phyloP scores from a whole-genome alignment of 2,888 invertebrate species.

The Embidobia sp. region DNA sequence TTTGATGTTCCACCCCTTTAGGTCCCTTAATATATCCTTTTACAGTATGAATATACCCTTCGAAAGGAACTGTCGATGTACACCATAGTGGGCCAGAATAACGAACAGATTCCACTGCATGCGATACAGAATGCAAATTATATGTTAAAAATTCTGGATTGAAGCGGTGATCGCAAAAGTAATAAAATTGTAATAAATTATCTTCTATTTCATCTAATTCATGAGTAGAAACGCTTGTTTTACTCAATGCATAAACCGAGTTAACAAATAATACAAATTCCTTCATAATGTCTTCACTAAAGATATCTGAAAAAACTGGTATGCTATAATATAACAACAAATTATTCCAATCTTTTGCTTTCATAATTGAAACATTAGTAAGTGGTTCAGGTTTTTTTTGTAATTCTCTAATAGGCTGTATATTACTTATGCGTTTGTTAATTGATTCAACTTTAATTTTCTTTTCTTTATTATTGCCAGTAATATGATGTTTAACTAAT shows the following conservation, averaged over 20 bases:
- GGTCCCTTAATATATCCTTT: conserved; percentile 37
- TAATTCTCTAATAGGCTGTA: conserved; percentile 21
- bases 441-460: conserved; percentile 6
- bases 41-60: conserved; percentile 29
- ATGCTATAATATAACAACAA: conserved; percentile 26
- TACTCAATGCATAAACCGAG: conserved; percentile 24
- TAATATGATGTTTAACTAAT: too few relatives aligned
- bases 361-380: conserved; percentile 3
- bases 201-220: conserved; percentile 23
- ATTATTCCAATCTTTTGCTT: conserved; percentile 49
- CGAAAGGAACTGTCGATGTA: conserved; percentile 21
- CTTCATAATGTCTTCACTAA: not conserved
- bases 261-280: conserved; percentile 15
- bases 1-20: conserved; percentile 43
- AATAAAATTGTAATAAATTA: conserved; percentile 5
- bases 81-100: conserved; percentile 23
- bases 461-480: not conserved
- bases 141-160: not conserved
- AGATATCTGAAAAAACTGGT: conserved; percentile 18
- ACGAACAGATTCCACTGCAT: conserved; percentile 7
- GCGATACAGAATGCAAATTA: conserved; percentile 18
- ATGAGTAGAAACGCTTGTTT: not conserved
- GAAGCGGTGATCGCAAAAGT: not conserved
- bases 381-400: conserved; percentile 39
- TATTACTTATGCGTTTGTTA: not conserved